Base-by-base conservation (phyloP, 2,797 vertebrate species). In the Ammospiza maritima region DNA sequence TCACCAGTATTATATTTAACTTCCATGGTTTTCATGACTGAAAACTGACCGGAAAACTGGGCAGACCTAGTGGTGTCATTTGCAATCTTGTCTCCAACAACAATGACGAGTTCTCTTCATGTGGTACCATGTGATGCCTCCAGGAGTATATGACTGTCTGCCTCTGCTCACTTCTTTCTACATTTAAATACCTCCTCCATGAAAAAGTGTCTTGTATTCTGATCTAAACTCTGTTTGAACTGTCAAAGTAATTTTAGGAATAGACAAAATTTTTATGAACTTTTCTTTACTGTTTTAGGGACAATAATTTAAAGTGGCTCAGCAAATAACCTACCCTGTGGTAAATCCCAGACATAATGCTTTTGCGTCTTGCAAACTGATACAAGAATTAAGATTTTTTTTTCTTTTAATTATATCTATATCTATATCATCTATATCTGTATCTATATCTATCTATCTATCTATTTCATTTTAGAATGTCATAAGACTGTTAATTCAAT, bases 71-170 rank as follows among this genome's bases (percentile, higher is more conserved):
- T 67, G 18, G 1, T 50, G 14, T 3, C 21, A 50, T 66, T 77
- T 69, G n/a, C 19, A 5, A 4, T 53, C 20, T 57, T 74, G 30
- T 10, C 7, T 86, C 4, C 51, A 75, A 20, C 4, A 5, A 47
- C 27, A 51, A 8, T 61, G 23, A 65, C 1, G 32, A 36, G 11
- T 75, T 84, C 3, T 66, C 6, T 69, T 85, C 38, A 10, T 18
- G 6, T 29, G 69, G 14, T 13, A 45, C 26, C 21, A 23, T 57
- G 26, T 65, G 19, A 71, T 65, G 21, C 20, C 29, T 64, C 6
- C 22, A 57, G 76, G 15, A 47, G n/a, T 53, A 29, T 8, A 20
- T 11, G 16, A 57, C 19, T 60, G 11, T 15, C 11, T 0, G 0
- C 4, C 2, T 38, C 34, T 78, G 6, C 4, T 44, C 17, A 26